These are phyloP conservation scores for Tetropium fuscum DNA, from an alignment of 2,888 invertebrate genomes.

Conservation along the genomic window DNA sequence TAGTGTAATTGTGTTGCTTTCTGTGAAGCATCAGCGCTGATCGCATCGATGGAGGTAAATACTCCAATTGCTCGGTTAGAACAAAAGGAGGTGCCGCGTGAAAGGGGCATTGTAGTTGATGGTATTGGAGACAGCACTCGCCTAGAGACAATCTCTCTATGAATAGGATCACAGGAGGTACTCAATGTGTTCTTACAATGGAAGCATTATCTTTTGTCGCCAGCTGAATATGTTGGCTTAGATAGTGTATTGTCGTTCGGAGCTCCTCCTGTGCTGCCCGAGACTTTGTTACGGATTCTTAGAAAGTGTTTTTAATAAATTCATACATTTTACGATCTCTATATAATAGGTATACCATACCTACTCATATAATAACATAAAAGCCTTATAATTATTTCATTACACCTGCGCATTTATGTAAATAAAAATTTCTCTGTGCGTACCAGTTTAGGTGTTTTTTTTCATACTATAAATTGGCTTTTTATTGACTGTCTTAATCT, in stretches of 20 bases:
- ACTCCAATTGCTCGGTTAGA: conserved; percentile 61
- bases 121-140: conserved; percentile 59
- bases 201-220: conserved; percentile 67
- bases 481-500: no score
- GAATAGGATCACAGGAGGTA: conserved; percentile 67
- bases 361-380: no score
- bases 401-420: no score
- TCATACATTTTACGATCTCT: conserved; percentile 6
- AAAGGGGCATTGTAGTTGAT: conserved; percentile 61
- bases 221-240: conserved; percentile 65
- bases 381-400: no score
- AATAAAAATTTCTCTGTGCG: no score
- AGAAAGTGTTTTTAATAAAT: conserved; percentile 12
- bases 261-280: conserved; percentile 30
- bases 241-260: conserved; percentile 53
- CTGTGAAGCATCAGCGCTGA: conserved; percentile 14
- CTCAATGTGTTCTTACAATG: conserved; percentile 65
- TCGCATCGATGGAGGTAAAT: conserved; percentile 55
- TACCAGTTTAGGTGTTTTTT: no score
- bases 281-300: conserved; percentile 16
- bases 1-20: conserved; percentile 23
- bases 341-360: no score
- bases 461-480: no score
- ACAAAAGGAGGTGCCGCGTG: conserved; percentile 65
- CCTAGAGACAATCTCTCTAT: conserved; percentile 61